phyloP scores from a whole-genome alignment of 2,888 invertebrate species.

The Chrysolina oricalcia region DNA sequence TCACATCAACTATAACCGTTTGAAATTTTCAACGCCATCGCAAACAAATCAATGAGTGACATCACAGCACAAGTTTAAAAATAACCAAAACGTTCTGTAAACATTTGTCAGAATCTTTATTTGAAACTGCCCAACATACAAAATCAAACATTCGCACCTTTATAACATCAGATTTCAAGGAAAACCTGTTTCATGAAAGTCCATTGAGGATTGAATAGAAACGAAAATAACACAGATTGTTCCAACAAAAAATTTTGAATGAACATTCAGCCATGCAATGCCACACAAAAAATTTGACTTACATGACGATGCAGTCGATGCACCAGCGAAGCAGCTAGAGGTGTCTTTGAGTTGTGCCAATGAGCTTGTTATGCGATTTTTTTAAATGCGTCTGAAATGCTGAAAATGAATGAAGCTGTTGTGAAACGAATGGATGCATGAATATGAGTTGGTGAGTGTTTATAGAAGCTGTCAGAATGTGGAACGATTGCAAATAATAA shows the following conservation, averaged over 20 bases:
- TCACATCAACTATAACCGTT: neutral
- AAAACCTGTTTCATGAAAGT: neutral
- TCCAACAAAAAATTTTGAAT: neutral
- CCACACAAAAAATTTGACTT: constrained; percentile 32
- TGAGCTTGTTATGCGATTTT: constrained; percentile 30
- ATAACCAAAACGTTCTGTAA: neutral
- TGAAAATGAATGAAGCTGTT: constrained; percentile 36
- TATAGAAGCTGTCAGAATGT: constrained; percentile 2
- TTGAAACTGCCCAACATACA: neutral
- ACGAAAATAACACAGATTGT: too few relatives aligned
- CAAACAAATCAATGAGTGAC: neutral
- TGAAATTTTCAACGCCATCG: neutral
- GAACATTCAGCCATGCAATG: neutral
- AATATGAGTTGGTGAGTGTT: constrained; percentile 7
- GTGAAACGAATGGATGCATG: constrained; percentile 36
- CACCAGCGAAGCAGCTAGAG: constrained; percentile 27
- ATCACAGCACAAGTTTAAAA: neutral
- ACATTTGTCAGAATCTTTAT: neutral
- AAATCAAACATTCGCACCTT: neutral
- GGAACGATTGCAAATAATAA: neutral
- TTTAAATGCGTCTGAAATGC: constrained; percentile 32
- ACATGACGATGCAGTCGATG: constrained; percentile 35
- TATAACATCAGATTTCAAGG: neutral
- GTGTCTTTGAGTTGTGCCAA: constrained; percentile 28
- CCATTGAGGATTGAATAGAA: too few relatives aligned